Percentiles rank a stretch among this genome's conserved stretches.
phyloP scores from a whole-genome alignment of 1,140 invertebrate species.

The Drosophila tristis region DNA sequence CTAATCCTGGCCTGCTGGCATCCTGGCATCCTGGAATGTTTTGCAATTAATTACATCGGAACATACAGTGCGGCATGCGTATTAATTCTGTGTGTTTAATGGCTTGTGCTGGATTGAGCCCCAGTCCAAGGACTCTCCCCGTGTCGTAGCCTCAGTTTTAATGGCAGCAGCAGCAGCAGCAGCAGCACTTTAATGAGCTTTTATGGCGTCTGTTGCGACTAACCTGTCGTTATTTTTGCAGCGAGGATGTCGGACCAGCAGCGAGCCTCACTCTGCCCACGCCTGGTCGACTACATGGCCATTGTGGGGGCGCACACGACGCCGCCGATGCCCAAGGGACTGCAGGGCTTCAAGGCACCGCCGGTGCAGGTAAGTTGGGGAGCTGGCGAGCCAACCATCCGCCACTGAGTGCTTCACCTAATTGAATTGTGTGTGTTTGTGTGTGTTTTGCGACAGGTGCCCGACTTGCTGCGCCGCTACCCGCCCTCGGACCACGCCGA shows the following conservation, averaged over 20 bases:
- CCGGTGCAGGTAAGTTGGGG: slow-evolving; percentile 88
- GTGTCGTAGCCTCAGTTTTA: too few species aligned
- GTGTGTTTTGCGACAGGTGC: slow-evolving; percentile 86
- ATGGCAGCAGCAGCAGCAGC: too few species aligned
- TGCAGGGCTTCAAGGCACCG: slow-evolving; percentile 86
- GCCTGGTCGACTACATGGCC: slow-evolving; percentile 97
- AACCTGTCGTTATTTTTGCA: background rate
- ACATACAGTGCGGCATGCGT: too few species aligned
- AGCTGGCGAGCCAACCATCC: too few species aligned
- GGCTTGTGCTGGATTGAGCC: too few species aligned
- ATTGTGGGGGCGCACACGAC: slow-evolving; percentile 95
- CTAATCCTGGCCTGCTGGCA: too few species aligned
- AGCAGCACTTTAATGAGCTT: too few species aligned
- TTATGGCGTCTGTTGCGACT: too few species aligned
- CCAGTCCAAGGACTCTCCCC: too few species aligned
- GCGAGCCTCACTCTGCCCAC: slow-evolving; percentile 92
- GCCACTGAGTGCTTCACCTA: background rate
- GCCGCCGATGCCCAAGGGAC: slow-evolving; percentile 86
- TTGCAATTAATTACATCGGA: too few species aligned
- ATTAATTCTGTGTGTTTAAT: too few species aligned
- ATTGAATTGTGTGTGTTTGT: slow-evolving; percentile 20
- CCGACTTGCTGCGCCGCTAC: slow-evolving; percentile 97
- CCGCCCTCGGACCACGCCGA: slow-evolving; percentile 98
- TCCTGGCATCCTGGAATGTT: too few species aligned
- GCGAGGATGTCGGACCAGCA: slow-evolving; percentile 85